These are phyloP conservation scores for Chaetodon auriga DNA, from an alignment of 2,113 vertebrate genomes.

Conservation along the genomic window DNA sequence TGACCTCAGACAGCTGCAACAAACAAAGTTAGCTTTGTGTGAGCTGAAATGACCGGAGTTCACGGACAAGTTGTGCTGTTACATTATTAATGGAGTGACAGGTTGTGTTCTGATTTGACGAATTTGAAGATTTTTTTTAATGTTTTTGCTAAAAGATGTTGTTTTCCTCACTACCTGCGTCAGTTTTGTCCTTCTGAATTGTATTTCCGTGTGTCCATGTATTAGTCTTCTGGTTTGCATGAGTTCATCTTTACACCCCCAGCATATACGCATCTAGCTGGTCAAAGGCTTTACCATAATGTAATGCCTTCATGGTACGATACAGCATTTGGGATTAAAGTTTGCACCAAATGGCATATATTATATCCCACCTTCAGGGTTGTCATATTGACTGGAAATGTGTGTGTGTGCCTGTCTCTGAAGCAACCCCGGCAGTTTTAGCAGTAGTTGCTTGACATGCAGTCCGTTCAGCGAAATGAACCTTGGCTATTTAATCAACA, in stretches of 20 bases:
- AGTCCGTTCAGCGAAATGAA: constrained; percentile 4
- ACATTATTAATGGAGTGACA: background rate
- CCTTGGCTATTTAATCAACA: constrained; percentile 3
- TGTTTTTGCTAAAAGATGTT: no score
- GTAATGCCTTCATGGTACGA: background rate
- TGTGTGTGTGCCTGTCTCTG: constrained; percentile 11
- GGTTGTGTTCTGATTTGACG: background rate
- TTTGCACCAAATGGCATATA: constrained; percentile 22
- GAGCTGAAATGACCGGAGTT: background rate
- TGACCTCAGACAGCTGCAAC: background rate
- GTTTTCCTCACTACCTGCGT: no score
- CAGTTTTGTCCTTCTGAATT: no score
- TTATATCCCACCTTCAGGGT: constrained; percentile 22
- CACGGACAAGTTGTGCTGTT: background rate
- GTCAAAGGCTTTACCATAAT: background rate
- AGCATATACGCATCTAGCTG: background rate
- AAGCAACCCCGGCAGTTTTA: background rate
- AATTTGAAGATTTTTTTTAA: no score
- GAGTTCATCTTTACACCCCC: background rate
- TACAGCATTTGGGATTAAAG: constrained; percentile 16
- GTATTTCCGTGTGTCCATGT: no score
- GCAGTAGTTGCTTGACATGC: background rate
- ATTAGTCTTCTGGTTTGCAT: background rate
- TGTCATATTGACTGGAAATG: constrained; percentile 10
- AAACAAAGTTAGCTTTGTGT: background rate